A percentile compares a stretch with the other conserved stretches of the same genome.
Evolutionary conservation across 2,113 vertebrate genomes (phyloP).

Genomic region (Clupea harengus): DNA sequence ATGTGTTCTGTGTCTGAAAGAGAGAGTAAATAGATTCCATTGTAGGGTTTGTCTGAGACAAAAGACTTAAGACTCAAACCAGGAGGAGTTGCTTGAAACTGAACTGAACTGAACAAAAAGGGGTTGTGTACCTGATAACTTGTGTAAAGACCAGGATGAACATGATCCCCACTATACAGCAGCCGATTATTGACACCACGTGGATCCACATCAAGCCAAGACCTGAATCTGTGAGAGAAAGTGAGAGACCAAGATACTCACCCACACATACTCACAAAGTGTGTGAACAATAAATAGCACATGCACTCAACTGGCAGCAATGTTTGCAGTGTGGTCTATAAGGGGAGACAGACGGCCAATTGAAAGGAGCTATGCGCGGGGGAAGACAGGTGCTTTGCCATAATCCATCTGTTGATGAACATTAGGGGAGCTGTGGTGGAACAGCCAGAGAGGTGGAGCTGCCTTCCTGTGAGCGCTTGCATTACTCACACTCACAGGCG

Average conservation of each 20-base stretch:
- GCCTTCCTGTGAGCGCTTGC: too few relatives aligned
- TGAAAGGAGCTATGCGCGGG: too few relatives aligned
- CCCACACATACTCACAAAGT: neutral
- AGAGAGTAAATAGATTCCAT: neutral
- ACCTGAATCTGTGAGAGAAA: neutral
- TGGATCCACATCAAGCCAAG: neutral
- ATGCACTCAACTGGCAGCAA: too few relatives aligned
- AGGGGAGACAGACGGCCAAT: too few relatives aligned
- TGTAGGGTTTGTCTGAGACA: neutral
- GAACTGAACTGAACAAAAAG: neutral
- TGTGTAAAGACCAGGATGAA: neutral
- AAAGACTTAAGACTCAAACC: neutral
- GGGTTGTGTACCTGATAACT: neutral
- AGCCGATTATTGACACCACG: neutral
- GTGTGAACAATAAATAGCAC: too few relatives aligned
- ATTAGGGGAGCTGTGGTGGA: too few relatives aligned
- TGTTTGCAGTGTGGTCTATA: too few relatives aligned
- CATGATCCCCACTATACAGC: neutral
- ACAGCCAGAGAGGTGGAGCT: too few relatives aligned
- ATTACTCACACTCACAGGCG: too few relatives aligned
- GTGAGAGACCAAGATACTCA: neutral
- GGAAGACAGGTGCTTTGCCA: too few relatives aligned
- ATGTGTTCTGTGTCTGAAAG: neutral
- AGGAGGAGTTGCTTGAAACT: neutral
- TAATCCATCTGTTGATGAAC: too few relatives aligned